Evolutionary conservation across 2,113 vertebrate genomes (phyloP).

Genomic region (Pygoscelis antarcticus): DNA sequence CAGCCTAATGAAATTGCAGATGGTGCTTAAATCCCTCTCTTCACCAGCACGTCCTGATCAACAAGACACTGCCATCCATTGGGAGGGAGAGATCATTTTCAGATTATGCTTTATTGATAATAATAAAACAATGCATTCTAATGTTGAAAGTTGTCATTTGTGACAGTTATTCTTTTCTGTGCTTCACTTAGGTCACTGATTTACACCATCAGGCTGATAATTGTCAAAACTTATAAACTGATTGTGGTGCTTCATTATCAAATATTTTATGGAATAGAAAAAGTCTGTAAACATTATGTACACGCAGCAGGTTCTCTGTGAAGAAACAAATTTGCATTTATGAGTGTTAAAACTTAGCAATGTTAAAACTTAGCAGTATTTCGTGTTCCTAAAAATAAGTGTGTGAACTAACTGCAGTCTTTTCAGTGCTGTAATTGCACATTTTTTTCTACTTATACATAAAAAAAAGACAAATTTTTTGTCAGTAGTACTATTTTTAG

Average conservation of each 20-base stretch:
- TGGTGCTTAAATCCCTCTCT: neutral
- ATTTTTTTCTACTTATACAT: neutral
- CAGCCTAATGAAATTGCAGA: neutral
- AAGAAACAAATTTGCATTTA: conserved; percentile 3
- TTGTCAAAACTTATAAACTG: neutral
- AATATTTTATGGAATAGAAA: neutral
- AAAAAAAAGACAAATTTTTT: neutral
- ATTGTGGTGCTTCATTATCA: conserved; percentile 11
- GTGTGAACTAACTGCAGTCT: neutral
- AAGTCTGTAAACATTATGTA: conserved; percentile 7
- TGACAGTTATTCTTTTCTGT: conserved; percentile 3
- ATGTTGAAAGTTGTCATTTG: neutral
- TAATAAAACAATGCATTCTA: neutral
- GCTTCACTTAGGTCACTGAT: neutral
- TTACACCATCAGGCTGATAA: conserved; percentile 9
- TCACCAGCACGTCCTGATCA: neutral
- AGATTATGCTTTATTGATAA: neutral
- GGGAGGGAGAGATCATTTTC: neutral
- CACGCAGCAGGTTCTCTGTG: neutral
- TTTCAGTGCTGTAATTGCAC: neutral
- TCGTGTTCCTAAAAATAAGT: conserved; percentile 2
- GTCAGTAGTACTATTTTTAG: neutral
- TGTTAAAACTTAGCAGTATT: neutral
- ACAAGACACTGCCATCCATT: neutral
- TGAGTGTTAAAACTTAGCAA: neutral